Percentiles rank a stretch among this genome's conserved stretches.
These are phyloP conservation scores for Leuciscus idus DNA, from an alignment of 2,113 vertebrate species.

Conservation along the genomic window DNA sequence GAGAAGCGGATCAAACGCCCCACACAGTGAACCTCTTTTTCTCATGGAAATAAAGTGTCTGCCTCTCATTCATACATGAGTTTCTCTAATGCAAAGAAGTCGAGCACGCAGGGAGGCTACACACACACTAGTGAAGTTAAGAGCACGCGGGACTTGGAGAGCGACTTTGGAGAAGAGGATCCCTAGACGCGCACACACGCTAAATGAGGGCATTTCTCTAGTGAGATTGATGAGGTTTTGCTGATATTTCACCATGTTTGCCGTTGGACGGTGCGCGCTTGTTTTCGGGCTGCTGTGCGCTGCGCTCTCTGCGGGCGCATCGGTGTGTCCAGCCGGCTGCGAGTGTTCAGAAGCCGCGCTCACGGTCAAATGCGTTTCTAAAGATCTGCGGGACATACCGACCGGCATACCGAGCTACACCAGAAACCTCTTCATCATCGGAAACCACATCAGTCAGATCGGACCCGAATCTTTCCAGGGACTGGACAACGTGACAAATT, in stretches of 20 bases:
- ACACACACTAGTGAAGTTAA: neutral
- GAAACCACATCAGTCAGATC: conserved; percentile 72
- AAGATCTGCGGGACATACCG: conserved; percentile 73
- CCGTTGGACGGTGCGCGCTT: neutral
- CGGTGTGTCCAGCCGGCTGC: conserved; percentile 73
- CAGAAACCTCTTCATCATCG: conserved; percentile 77
- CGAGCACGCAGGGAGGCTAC: conserved; percentile 62
- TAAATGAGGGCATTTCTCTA: neutral
- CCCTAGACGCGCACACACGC: too few relatives aligned
- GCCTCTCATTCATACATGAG: conserved; percentile 63
- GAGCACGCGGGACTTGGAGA: conserved; percentile 34
- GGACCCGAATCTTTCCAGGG: conserved; percentile 71
- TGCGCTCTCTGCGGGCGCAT: conserved; percentile 44
- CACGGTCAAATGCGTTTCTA: conserved; percentile 81
- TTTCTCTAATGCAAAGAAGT: conserved; percentile 61
- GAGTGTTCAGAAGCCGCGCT: conserved; percentile 81
- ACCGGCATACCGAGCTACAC: conserved; percentile 76
- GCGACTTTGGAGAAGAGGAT: neutral
- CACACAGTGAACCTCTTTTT: conserved; percentile 62
- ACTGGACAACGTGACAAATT: conserved; percentile 74
- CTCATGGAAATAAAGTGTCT: conserved; percentile 70
- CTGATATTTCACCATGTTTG: conserved; percentile 10
- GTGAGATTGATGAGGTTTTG: neutral
- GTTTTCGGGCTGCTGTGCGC: conserved; percentile 45
- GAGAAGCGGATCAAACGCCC: conserved; percentile 69